Evolutionary conservation across 2,113 vertebrate species (phyloP), one percentile per base, ranked within the genome.

Genomic region (Ciconia stormi): DNA sequence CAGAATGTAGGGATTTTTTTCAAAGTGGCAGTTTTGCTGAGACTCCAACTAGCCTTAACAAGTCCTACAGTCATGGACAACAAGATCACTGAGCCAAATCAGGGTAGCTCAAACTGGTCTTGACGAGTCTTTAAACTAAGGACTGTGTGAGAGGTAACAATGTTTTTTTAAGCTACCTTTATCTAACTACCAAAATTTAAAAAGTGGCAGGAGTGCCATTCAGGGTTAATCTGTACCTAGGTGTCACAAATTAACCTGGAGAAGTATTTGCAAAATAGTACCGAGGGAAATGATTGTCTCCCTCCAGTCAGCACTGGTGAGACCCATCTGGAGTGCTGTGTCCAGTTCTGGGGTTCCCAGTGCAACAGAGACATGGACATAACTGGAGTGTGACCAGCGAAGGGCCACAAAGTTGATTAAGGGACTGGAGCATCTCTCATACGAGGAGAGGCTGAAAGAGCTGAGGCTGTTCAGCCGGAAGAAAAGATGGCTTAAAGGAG

Each of bases 161-260:
- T 5, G 8, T 1, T 20, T 87, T 67, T 67, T 50, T 11, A 67
- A 94, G 13, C 7, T 49, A 18, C 27, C 16, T 87, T n/a, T 47
- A 25, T 34, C 20, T 49, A 83, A 40, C 8, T 13, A 71, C 13
- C 7, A 55, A 53, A n/a, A 84, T 29, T 15, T 23, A 0, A n/a
- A 50, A 73, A 27, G 10, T 9, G 0, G 0, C 5, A 1, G 7
- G 29, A 74, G 11, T 44, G 14, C 7, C 10, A 53, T 61, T 62
- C 4, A 18, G 11, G 10, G 10, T 58, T 47, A 49, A 30, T 19
- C 8, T 42, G 4, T 10, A 47, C 6, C 21, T 2, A 8, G 6
- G 21, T 16, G 52, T 74, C 30, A 65, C 15, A 61, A 63, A 40
- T 38, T 61, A 65, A 62, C 15, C 6, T 1, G 1, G 25, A 58